phyloP scores from a whole-genome alignment of 2,113 vertebrate species.

The Rhipidura dahli region DNA sequence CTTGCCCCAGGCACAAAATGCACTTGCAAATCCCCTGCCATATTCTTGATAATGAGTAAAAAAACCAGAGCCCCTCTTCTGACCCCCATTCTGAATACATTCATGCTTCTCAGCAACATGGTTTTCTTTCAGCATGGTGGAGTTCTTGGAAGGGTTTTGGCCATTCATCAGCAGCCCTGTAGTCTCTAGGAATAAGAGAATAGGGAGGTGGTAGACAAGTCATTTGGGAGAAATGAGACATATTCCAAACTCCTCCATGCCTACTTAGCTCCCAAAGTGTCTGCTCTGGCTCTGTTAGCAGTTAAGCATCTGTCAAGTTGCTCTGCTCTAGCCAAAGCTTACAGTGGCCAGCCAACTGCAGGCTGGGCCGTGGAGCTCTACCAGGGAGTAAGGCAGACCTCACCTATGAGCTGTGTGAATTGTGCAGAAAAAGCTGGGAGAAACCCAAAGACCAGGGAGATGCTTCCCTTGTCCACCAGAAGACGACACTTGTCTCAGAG shows the following conservation, averaged over 20 bases:
- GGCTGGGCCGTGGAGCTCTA: neutral
- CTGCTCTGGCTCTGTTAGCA: neutral
- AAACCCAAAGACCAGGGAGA: neutral
- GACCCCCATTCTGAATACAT: neutral
- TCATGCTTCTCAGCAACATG: neutral
- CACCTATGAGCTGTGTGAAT: neutral
- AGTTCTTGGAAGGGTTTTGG: neutral
- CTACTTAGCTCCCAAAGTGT: neutral
- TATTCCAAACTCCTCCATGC: neutral
- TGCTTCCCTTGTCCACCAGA: neutral
- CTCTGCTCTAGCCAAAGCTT: neutral
- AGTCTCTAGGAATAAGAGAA: neutral
- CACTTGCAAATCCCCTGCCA: neutral
- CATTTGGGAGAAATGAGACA: slow-evolving; percentile 6
- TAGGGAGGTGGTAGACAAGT: neutral
- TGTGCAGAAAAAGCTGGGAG: neutral
- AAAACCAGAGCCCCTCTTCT: neutral
- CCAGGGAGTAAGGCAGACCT: neutral
- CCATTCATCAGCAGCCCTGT: neutral
- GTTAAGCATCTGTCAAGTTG: neutral
- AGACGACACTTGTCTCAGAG: neutral
- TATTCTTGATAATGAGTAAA: neutral
- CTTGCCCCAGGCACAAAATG: neutral
- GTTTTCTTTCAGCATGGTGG: neutral
- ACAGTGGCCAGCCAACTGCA: neutral